These are phyloP conservation scores for Argentina silus DNA, from an alignment of 2,797 vertebrate species.

Conservation along the genomic window DNA sequence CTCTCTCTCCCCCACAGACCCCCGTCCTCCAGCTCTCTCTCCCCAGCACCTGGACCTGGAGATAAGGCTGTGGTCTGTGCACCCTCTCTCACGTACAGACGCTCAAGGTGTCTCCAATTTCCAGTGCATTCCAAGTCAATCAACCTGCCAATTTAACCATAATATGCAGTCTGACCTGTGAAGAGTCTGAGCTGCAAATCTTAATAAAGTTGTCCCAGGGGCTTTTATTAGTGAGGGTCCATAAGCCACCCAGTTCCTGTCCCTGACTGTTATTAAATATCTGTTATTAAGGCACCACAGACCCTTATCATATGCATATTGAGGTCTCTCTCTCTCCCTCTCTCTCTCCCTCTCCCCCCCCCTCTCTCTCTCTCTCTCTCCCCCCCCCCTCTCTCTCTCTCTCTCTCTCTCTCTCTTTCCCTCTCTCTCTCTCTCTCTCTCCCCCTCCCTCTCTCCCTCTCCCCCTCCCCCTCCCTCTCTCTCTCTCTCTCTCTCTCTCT, in stretches of 20 bases:
- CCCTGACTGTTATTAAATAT: slow-evolving; percentile 15
- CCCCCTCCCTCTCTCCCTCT: no score
- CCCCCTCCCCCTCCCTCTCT: background rate
- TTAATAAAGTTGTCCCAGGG: slow-evolving; percentile 44
- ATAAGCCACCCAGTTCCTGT: slow-evolving; percentile 32
- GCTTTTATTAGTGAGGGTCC: slow-evolving; percentile 30
- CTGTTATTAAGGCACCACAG: slow-evolving; percentile 14
- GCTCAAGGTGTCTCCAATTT: slow-evolving; percentile 56
- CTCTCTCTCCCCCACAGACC: background rate
- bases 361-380: background rate
- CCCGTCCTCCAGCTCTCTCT: background rate
- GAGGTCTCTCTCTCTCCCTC: no score
- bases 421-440: no score
- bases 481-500: background rate
- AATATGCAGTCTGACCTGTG: slow-evolving; percentile 39
- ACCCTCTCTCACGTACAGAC: slow-evolving; percentile 13
- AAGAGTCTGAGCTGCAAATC: slow-evolving; percentile 32
- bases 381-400: background rate
- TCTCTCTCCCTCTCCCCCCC: no score
- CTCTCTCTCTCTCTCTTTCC: background rate
- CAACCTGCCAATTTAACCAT: slow-evolving; percentile 46
- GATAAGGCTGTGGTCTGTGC: slow-evolving; percentile 7
- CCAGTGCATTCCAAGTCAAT: slow-evolving; percentile 49
- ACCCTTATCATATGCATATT: background rate
- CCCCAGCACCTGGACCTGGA: background rate